Evolutionary conservation across 2,797 vertebrate species (phyloP).

Genomic region (Emys orbicularis): DNA sequence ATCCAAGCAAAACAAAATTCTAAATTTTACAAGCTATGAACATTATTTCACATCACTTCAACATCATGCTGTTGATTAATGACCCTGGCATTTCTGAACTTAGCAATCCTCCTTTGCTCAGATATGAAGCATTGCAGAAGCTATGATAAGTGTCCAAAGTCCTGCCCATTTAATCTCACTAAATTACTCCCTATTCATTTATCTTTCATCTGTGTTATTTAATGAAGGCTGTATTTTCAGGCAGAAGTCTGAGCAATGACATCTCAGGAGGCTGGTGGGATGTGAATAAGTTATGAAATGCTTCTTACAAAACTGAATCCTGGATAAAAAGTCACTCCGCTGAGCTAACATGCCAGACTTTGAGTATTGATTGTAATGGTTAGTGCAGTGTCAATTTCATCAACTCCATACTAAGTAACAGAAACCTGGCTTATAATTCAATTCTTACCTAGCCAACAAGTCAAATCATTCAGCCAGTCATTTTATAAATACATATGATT

Average conservation of each 20-base stretch:
- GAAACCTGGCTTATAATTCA: neutral
- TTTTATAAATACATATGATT: neutral
- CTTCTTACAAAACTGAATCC: neutral
- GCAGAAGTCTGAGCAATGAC: neutral
- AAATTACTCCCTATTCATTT: constrained; percentile 45
- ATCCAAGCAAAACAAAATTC: constrained; percentile 35
- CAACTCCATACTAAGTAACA: neutral
- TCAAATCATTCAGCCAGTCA: neutral
- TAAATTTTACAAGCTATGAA: constrained; percentile 25
- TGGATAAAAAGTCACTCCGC: neutral
- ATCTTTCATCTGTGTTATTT: constrained; percentile 52
- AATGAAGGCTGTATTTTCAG: constrained; percentile 38
- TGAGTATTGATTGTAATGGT: neutral
- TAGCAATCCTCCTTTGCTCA: neutral
- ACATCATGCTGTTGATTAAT: constrained; percentile 50
- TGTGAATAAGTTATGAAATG: neutral
- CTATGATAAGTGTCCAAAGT: constrained; percentile 19
- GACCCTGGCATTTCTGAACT: constrained; percentile 51
- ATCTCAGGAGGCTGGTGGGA: neutral
- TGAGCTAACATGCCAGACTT: neutral
- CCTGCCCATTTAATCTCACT: constrained; percentile 44
- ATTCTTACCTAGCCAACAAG: neutral
- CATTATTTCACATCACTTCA: constrained; percentile 44
- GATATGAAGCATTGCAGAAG: constrained; percentile 12
- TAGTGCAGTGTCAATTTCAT: neutral